Percentiles rank a stretch among this genome's conserved stretches.
Evolutionary conservation across 2,113 vertebrate species (phyloP).

Genomic region (Progne subis): DNA sequence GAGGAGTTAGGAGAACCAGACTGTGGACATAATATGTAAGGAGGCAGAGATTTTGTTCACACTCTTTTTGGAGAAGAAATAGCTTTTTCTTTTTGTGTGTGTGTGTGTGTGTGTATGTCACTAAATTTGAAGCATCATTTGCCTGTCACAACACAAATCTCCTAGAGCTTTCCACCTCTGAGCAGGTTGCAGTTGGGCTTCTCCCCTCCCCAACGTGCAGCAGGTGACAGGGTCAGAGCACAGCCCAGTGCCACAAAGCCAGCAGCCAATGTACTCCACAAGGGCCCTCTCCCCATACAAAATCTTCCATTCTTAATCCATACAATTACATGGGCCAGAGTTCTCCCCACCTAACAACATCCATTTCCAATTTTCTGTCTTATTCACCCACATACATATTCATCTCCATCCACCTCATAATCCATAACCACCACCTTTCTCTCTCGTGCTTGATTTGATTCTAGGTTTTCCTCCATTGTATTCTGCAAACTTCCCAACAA

Average conservation of each 20-base stretch:
- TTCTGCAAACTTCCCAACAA: constrained; percentile 7
- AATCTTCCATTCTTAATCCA: not conserved
- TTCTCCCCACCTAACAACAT: not conserved
- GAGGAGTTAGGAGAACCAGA: not conserved
- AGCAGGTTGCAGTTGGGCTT: not conserved
- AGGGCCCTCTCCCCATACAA: not conserved
- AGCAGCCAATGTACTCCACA: not conserved
- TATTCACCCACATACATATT: not conserved
- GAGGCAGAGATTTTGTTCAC: not conserved
- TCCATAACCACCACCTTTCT: not conserved
- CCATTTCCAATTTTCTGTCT: constrained; percentile 4
- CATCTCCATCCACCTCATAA: not conserved
- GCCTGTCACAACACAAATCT: not conserved
- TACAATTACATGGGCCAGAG: not conserved
- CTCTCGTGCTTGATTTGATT: not conserved
- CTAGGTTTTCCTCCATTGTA: not conserved
- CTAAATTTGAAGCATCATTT: not conserved
- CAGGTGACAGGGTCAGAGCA: not conserved
- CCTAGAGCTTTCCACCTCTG: not conserved
- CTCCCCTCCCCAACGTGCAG: fast-evolving
- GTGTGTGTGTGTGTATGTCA: not conserved
- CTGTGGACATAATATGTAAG: not conserved
- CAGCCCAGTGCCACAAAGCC: not conserved
- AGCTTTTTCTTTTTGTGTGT: not conserved
- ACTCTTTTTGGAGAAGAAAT: not conserved